phyloP scores from a whole-genome alignment of 1,140 invertebrate species.

The Drosophila pseudoobscura region DNA sequence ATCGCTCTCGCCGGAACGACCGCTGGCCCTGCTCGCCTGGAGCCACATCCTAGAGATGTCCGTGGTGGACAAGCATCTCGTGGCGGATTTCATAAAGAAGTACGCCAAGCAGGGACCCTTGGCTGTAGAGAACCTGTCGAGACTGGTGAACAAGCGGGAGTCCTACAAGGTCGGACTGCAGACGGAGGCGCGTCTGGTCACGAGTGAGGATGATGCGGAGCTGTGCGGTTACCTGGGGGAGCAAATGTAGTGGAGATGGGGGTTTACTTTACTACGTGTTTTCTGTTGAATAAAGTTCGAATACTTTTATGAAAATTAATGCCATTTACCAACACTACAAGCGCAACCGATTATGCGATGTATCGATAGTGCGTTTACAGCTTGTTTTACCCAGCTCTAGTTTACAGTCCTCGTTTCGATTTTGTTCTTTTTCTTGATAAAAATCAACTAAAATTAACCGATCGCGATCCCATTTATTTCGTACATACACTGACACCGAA shows the following conservation, averaged over 20 bases:
- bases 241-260: constrained; percentile 38
- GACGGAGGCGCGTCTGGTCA: constrained; percentile 84
- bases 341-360: no score
- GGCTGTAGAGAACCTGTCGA: constrained; percentile 57
- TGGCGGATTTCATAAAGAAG: constrained; percentile 87
- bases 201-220: constrained; percentile 84
- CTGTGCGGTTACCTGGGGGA: constrained; percentile 84
- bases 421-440: constrained; percentile 41
- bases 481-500: constrained; percentile 20
- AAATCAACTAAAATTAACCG: constrained; percentile 35
- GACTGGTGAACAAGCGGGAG: constrained; percentile 88
- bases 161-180: constrained; percentile 85
- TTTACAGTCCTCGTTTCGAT: constrained; percentile 19
- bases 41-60: constrained; percentile 90
- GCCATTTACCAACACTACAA: no score
- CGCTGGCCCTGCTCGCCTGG: constrained; percentile 91
- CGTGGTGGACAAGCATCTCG: constrained; percentile 86
- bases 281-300: constrained; percentile 38
- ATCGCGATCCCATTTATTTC: constrained; percentile 39
- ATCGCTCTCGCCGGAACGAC: constrained; percentile 86
- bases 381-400: no score
- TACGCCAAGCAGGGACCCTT: constrained; percentile 87
- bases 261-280: constrained; percentile 16
- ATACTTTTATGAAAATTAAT: constrained; percentile 7
- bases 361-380: no score